Evolutionary conservation across 2,113 vertebrate genomes (phyloP), one percentile per base, ranked within the genome.

Genomic region (Coreoperca whiteheadi): DNA sequence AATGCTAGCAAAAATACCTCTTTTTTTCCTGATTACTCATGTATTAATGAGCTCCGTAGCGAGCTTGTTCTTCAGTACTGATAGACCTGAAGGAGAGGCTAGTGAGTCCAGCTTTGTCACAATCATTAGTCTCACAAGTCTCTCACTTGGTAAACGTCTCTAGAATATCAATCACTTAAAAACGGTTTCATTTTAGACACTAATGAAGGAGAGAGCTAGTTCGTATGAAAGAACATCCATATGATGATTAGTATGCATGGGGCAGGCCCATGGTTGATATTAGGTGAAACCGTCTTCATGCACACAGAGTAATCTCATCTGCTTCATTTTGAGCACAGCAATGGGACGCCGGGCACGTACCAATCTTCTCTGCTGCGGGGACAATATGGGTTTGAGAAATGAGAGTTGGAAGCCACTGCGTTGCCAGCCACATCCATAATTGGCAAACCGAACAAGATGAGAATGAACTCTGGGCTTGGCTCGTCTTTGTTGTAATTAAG

Each of bases 331-430:
- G 87, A 94, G 91, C 89, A 74, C 89, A 83, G 88, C 84, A 50
- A 72, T 53, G 83, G 87, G 88, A 81, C 64, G 54, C 67, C 15
- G 34, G 66, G 78, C 81, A 88, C 86, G 86, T 80, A 72, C 63
- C 91, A 89, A 95, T 96, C 93, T 93, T 86, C 92, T 94, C 95
- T 90, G 89, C 85, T 93, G 80, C 18, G 59, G 88, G 91, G 89
- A 92, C 84, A 88, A 88, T 87, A 87, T 77, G 77, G 80, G 81
- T 90, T 88, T 87, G 88, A 91, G 90, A 94, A 91, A 92, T 91
- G 88, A 84, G 92, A 90, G 83, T 89, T 81, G 87, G 89, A 90
- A 91, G 83, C 90, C 78, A 34, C 59, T 1, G 73, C 43, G 34
- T 71, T 76, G 82, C 83, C 89, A 92, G 90, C 78, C 87, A 93